Conservation (phyloP, 2,113 vertebrate species). For the Bucco capensis region DNA sequence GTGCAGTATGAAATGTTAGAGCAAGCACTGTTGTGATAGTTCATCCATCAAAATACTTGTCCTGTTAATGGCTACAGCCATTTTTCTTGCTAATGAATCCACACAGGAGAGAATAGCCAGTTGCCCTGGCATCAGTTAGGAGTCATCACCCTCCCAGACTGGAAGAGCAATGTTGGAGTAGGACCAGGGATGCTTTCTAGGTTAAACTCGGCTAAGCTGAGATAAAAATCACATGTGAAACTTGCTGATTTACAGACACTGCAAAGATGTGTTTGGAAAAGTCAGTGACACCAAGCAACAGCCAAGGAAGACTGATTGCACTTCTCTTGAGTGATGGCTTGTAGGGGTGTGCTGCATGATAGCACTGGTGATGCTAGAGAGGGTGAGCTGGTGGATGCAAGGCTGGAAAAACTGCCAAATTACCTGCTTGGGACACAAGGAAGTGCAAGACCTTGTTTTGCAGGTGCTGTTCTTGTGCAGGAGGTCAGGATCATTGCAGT, state of each 20-base stretch:
- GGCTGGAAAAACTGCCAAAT: background rate
- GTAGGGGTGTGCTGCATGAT: background rate
- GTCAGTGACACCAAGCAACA: background rate
- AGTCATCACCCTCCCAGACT: background rate
- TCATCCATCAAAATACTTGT: conserved; percentile 22
- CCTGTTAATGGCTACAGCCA: background rate
- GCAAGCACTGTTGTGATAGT: background rate
- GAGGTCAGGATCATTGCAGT: background rate
- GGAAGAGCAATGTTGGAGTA: background rate
- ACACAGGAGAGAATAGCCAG: background rate
- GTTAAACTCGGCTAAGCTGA: background rate
- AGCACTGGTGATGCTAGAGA: background rate
- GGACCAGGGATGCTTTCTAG: background rate
- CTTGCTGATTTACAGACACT: background rate
- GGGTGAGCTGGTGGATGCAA: background rate
- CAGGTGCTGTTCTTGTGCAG: fast-evolving
- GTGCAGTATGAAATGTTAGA: background rate
- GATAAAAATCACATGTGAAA: background rate
- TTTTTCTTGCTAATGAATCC: background rate
- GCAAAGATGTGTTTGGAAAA: conserved; percentile 23
- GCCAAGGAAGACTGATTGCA: background rate
- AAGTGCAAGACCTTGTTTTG: background rate
- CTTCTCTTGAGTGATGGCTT: background rate
- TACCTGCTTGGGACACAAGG: background rate
- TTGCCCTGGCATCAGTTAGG: background rate